Percentiles rank a stretch among this genome's conserved stretches.
Evolutionary conservation across 1,140 invertebrate genomes (phyloP).

Genomic region (Steinernema feltiae): DNA sequence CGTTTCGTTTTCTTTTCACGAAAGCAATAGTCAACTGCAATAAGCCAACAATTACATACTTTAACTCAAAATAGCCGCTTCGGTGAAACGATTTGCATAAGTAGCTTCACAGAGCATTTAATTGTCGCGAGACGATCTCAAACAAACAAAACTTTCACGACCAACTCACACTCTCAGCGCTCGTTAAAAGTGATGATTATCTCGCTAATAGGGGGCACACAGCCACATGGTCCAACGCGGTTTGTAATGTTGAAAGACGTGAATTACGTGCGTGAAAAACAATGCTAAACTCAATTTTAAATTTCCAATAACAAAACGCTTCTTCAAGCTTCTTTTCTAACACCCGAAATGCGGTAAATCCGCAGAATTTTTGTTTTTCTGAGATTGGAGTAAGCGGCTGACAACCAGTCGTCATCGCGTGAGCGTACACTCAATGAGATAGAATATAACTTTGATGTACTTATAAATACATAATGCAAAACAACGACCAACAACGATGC

Average conservation of each 20-base stretch:
- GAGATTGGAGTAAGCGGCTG: too few species aligned
- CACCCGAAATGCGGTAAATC: too few species aligned
- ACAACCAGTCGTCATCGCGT: too few species aligned
- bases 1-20: too few species aligned
- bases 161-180: not conserved
- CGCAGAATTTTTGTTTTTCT: too few species aligned
- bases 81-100: not conserved
- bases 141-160: not conserved
- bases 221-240: not conserved
- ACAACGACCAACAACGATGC: not conserved
- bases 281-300: not conserved
- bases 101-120: not conserved
- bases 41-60: not conserved
- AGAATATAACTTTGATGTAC: not conserved
- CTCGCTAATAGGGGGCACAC: not conserved
- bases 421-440: not conserved
- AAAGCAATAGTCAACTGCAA: too few species aligned
- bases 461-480: conserved; percentile 6
- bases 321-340: too few species aligned
- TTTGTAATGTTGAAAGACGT: not conserved
- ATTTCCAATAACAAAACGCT: too few species aligned
- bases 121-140: not conserved
- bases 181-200: conserved; percentile 5
- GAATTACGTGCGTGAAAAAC: not conserved
- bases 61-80: not conserved